Evolutionary conservation across 2,113 vertebrate genomes (phyloP).

Genomic region (Labrus mixtus): DNA sequence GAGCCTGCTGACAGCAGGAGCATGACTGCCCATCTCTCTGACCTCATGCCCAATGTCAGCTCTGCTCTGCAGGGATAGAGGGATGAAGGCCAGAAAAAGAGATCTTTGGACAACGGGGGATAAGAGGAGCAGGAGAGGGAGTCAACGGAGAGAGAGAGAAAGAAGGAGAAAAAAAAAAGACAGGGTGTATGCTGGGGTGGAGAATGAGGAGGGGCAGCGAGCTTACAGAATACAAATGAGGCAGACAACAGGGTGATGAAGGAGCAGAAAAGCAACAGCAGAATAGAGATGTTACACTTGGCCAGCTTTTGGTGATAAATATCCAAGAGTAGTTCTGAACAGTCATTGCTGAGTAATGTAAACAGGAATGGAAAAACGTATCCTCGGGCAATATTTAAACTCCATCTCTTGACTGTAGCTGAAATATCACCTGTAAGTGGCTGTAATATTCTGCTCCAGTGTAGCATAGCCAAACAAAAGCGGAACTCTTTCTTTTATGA

Average conservation of each 20-base stretch:
- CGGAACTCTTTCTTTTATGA: conserved; percentile 24
- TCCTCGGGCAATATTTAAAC: conserved; percentile 55
- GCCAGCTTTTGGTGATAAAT: conserved; percentile 38
- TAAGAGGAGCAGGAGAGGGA: conserved; percentile 42
- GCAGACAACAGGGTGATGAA: conserved; percentile 53
- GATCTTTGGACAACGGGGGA: conserved; percentile 60
- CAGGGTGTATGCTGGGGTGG: conserved; percentile 26
- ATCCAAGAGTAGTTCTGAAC: conserved; percentile 46
- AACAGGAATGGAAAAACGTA: conserved; percentile 47
- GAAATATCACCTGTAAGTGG: conserved; percentile 52
- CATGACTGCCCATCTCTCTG: conserved; percentile 80
- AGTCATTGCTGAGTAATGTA: conserved; percentile 59
- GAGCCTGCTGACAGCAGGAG: conserved; percentile 73
- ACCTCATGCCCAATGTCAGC: conserved; percentile 83
- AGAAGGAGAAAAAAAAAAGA: conserved; percentile 15
- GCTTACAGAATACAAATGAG: conserved; percentile 75
- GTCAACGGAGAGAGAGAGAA: conserved; percentile 53
- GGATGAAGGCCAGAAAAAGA: conserved; percentile 69
- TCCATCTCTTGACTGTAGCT: conserved; percentile 34
- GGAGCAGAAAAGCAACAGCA: conserved; percentile 49
- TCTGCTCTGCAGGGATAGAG: conserved; percentile 69
- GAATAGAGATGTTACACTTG: conserved; percentile 43
- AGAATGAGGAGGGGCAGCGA: conserved; percentile 48
- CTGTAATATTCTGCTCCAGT: conserved; percentile 46
- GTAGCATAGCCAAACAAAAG: conserved; percentile 27